Conservation (phyloP, 2,797 vertebrate species). For the Melopsittacus undulatus region DNA sequence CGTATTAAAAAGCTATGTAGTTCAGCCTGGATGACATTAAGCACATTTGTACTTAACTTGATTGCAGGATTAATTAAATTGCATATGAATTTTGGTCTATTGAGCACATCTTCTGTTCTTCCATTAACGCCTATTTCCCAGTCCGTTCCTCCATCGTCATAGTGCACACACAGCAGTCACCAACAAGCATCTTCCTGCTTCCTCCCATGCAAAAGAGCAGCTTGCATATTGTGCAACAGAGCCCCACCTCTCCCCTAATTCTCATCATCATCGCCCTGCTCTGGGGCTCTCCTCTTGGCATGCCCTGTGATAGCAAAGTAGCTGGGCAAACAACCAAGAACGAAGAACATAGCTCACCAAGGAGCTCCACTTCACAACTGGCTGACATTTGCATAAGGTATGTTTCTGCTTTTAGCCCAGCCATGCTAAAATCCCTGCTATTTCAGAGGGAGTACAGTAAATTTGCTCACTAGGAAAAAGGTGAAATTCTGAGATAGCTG, state of each 20-base stretch:
- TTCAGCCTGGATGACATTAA: background rate
- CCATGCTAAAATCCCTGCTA: background rate
- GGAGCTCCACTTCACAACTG: background rate
- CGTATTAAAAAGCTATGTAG: background rate
- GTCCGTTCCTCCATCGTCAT: rapidly evolving
- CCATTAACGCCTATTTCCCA: background rate
- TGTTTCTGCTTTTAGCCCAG: background rate
- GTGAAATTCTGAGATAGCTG: background rate
- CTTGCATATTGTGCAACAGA: background rate
- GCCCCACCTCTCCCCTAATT: background rate
- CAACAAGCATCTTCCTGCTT: background rate
- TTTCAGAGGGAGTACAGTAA: background rate
- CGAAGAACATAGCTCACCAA: background rate
- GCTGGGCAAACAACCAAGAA: background rate
- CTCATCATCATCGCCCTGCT: background rate
- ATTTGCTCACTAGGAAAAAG: background rate
- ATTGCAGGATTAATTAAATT: background rate
- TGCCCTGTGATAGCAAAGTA: background rate
- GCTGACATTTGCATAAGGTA: background rate
- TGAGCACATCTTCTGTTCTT: background rate
- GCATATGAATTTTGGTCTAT: background rate
- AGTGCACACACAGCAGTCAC: background rate
- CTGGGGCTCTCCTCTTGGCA: background rate
- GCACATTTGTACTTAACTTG: background rate
- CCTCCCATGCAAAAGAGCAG: background rate